Conservation (phyloP, 2,888 invertebrate species). For the Falcaria lacertinaria region DNA sequence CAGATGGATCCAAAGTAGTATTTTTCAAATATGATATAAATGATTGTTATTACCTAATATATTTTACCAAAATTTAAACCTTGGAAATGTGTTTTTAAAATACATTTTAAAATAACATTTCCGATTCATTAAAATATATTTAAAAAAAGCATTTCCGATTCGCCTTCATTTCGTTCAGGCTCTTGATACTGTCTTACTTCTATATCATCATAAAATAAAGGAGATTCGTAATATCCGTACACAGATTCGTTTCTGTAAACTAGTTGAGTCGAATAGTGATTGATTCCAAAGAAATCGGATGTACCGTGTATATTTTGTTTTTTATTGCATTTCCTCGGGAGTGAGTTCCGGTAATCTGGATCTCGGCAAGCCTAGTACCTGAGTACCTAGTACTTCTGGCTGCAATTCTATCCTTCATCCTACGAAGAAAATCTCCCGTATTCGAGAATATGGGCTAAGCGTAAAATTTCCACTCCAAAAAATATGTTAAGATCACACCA, state of each 20-base stretch:
- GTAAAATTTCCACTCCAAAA: constrained; percentile 60
- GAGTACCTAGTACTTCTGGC: constrained; percentile 54
- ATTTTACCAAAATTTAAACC: too few relatives aligned
- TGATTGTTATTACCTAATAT: too few relatives aligned
- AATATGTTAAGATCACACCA: too few relatives aligned
- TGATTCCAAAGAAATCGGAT: constrained; percentile 75
- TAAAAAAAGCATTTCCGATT: too few relatives aligned
- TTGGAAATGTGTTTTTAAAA: too few relatives aligned
- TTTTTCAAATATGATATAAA: too few relatives aligned
- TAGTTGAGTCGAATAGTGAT: constrained; percentile 80
- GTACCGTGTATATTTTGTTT: constrained; percentile 43
- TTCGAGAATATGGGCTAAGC: constrained; percentile 69
- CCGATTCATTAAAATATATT: too few relatives aligned
- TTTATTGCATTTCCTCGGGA: constrained; percentile 42
- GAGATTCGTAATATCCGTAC: constrained; percentile 2
- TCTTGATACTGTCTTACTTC: constrained; percentile 8
- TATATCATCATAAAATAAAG: constrained; percentile 23
- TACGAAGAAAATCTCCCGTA: constrained; percentile 75
- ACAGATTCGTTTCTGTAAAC: constrained; percentile 34
- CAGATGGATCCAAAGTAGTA: too few relatives aligned
- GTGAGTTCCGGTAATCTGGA: constrained; percentile 67
- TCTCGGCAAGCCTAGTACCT: constrained; percentile 50
- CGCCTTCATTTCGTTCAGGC: not conserved
- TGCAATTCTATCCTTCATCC: constrained; percentile 61
- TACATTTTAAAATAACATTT: too few relatives aligned